Conservation (phyloP, 2,888 invertebrate genomes). For the Aromia moschata region DNA sequence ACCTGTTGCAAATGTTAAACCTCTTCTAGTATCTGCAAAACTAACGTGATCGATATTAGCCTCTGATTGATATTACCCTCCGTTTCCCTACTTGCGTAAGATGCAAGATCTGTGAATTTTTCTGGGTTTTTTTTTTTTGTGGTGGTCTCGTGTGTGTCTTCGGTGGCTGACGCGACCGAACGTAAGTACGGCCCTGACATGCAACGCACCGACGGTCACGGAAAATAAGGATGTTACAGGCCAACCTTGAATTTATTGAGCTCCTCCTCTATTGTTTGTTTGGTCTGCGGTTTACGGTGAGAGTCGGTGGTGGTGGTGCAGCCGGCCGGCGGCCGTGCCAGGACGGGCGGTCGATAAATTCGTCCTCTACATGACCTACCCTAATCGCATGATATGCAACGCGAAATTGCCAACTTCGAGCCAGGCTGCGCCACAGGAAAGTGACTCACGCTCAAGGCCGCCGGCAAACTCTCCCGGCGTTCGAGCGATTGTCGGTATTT, state of each 20-base stretch:
- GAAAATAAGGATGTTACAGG: constrained; percentile 14
- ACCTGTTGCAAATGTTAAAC: too few species aligned
- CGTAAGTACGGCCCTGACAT: background rate
- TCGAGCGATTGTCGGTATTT: too few species aligned
- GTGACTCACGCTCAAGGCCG: constrained; percentile 18
- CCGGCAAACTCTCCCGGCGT: constrained; percentile 9
- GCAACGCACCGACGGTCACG: background rate
- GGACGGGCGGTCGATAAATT: constrained; percentile 33
- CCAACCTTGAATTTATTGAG: constrained; percentile 41
- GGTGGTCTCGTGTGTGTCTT: too few species aligned
- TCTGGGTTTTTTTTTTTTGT: too few species aligned
- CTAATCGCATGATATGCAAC: constrained; percentile 31
- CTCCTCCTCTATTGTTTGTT: constrained; percentile 35
- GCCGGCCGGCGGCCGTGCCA: background rate
- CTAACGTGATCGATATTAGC: too few species aligned
- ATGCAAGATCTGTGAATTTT: too few species aligned
- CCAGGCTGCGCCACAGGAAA: constrained; percentile 9
- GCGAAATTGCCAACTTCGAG: constrained; percentile 14
- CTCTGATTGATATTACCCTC: too few species aligned
- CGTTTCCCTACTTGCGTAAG: too few species aligned
- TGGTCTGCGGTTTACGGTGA: constrained; percentile 27
- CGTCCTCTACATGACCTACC: constrained; percentile 49
- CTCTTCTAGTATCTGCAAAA: too few species aligned
- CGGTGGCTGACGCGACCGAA: too few species aligned
- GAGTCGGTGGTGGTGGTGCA: too few species aligned